Conservation (phyloP, 2,113 vertebrate genomes). For the Crocuta crocuta region DNA sequence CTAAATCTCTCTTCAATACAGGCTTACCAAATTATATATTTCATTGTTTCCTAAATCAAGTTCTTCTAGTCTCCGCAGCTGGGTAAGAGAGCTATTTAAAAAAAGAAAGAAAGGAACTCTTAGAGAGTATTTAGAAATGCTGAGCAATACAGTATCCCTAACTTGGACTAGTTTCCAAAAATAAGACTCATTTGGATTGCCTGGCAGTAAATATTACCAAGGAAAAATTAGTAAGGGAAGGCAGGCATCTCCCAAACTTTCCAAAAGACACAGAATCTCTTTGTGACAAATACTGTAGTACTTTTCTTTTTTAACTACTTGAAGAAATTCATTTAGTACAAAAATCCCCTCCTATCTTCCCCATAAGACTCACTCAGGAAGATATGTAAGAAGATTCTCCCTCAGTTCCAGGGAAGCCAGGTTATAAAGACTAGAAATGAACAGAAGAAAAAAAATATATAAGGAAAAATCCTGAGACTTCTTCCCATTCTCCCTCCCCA, state of each 20-base stretch:
- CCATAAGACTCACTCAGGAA: conserved; percentile 95
- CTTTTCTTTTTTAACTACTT: not conserved
- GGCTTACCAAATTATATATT: conserved; percentile 95
- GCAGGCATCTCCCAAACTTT: not conserved
- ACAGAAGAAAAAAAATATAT: conserved; percentile 43
- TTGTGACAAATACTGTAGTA: not conserved
- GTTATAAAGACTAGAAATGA: conserved; percentile 93
- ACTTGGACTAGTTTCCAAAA: not conserved
- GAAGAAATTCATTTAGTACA: not conserved
- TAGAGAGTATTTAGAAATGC: conserved; percentile 71
- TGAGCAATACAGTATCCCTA: not conserved
- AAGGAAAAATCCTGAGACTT: conserved; percentile 47
- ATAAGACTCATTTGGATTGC: not conserved
- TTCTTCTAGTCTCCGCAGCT: conserved; percentile 96
- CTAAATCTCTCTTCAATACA: conserved; percentile 43
- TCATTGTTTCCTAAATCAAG: conserved; percentile 99
- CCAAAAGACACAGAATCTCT: conserved; percentile 1
- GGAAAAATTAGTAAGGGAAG: not conserved
- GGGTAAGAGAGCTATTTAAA: conserved; percentile 92
- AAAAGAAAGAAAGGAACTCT: conserved; percentile 66
- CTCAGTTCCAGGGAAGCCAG: conserved; percentile 97
- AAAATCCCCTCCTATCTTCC: not conserved
- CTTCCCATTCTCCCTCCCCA: not conserved
- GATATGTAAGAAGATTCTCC: conserved; percentile 97
- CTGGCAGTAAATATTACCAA: not conserved